Base-by-base conservation (phyloP, 2,113 vertebrate species). In the Columbina picui region DNA sequence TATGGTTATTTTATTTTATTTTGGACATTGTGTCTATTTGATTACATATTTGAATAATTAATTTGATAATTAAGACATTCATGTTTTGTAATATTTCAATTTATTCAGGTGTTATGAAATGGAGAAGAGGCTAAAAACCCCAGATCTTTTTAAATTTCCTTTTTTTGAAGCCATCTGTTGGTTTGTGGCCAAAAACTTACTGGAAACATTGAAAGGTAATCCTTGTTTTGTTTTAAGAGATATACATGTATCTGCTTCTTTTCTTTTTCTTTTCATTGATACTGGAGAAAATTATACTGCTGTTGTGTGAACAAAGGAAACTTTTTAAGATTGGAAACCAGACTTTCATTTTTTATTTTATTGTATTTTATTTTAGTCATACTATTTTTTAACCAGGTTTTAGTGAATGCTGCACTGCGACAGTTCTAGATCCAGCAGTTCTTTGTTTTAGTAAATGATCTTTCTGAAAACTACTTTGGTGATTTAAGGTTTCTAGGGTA, bases 151-250 rank as follows among this genome's bases (percentile, higher is more conserved):
- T 96, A 99, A 99, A 98, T 99, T 99, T 94, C 99, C 99, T 39
- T 99, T 99, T 96, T 99, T 99, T 90, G 99, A 99, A 98, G 99
- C 99, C 97, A 99, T 99, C 97, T 99, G 99, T 98, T 99, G 99
- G 99, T 99, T 99, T 97, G 99, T 99, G 98, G 99, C 99, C 97
- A 99, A 99, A 98, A 99, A 99, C 94, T 98, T 99, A 81, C 98
- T 99, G 98, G 99, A 99, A 98, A 99, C 98, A 49, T 97, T 99
- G 47, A 99, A 99, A 99, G 99, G 99, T 99, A 98, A 97, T 77
- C 38, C 39, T 77, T 91, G 23, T 75, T 60, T 67, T 84, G 10
- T 79, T 88, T 95, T 43, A 60, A 80, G 50, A 74, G 36, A 36
- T 47, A 49, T 6, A 41, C 10, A 16, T 57, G 2, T 57, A 36